phyloP scores from a whole-genome alignment of 2,113 vertebrate species.

The Mustela lutreola region DNA sequence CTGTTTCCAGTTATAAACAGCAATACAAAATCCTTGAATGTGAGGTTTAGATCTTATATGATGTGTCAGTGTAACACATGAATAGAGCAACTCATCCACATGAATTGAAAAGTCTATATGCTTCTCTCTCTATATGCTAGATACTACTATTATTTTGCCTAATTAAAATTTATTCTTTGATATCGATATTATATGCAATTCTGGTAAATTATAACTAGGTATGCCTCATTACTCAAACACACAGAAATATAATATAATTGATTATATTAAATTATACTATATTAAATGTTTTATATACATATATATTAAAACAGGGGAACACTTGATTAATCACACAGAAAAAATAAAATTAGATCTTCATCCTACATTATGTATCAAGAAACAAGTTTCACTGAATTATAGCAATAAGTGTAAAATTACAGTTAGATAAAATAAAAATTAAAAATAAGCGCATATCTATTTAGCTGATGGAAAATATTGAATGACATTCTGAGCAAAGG shows the following conservation, averaged over 20 bases:
- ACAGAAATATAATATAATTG: background rate
- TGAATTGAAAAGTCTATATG: background rate
- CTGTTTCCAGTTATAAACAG: background rate
- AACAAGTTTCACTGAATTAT: background rate
- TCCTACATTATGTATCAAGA: background rate
- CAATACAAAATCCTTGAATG: background rate
- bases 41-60: background rate
- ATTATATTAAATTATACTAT: background rate
- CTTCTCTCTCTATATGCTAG: background rate
- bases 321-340: background rate
- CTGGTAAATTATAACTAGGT: conserved; percentile 45
- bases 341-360: conserved; percentile 15
- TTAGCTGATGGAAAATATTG: background rate
- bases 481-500: background rate
- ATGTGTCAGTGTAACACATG: background rate
- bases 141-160: conserved; percentile 8
- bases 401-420: background rate
- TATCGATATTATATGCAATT: conserved; percentile 31
- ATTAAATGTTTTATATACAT: background rate
- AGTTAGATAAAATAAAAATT: background rate
- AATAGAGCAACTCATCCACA: rapidly evolving
- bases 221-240: conserved; percentile 64
- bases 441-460: background rate
- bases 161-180: conserved; percentile 62
- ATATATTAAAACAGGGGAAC: background rate